phyloP scores from a whole-genome alignment of 2,888 invertebrate genomes.

The Pemphredon lugubris region DNA sequence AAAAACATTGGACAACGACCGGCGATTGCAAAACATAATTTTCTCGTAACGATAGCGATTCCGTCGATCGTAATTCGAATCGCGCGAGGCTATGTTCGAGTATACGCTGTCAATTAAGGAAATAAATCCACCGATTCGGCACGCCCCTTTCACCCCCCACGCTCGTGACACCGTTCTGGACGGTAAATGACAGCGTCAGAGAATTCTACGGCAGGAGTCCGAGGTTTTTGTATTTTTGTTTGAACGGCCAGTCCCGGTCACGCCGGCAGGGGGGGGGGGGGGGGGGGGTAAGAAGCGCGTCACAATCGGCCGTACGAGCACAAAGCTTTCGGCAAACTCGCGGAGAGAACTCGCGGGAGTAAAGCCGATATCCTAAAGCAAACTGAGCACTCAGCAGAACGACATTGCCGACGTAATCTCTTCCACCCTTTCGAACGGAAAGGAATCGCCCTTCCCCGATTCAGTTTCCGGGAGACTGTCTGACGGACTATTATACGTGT shows the following conservation, averaged over 20 bases:
- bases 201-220: neutral
- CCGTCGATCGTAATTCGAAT: too few species aligned
- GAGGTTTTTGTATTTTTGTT: slow-evolving; percentile 22
- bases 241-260: neutral
- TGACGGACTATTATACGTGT: slow-evolving; percentile 11
- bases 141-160: too few species aligned
- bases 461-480: slow-evolving; percentile 25
- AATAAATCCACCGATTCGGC: too few species aligned
- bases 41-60: too few species aligned
- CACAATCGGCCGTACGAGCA: slow-evolving; percentile 49
- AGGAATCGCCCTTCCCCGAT: slow-evolving; percentile 43
- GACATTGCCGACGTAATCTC: slow-evolving; percentile 49
- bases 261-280: neutral
- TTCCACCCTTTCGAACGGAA: slow-evolving; percentile 34
- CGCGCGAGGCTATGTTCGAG: too few species aligned
- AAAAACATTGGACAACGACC: too few species aligned
- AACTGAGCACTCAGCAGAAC: slow-evolving; percentile 56
- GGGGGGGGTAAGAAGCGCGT: slow-evolving; percentile 12
- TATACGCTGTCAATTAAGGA: too few species aligned
- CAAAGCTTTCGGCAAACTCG: slow-evolving; percentile 49
- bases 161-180: too few species aligned
- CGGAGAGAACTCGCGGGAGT: slow-evolving; percentile 24
- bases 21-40: too few species aligned
- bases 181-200: neutral
- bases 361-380: slow-evolving; percentile 51